These are phyloP conservation scores for Grammomys dolichurus DNA, from an alignment of 2,113 vertebrate genomes.

Conservation along the genomic window DNA sequence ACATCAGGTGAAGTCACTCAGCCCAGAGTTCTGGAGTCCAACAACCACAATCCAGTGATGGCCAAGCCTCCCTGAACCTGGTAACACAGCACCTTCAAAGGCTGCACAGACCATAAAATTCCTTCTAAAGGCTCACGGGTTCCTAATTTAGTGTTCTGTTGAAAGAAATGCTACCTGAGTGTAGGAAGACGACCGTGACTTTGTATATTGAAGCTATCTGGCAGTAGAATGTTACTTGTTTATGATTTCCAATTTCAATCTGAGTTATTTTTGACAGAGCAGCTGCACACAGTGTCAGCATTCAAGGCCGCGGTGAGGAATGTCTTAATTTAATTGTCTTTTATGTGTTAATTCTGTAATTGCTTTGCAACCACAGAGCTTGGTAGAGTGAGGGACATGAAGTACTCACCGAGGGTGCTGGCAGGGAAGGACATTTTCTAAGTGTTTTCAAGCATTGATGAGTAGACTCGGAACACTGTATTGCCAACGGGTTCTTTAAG, in stretches of 20 bases:
- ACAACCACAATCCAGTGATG: neutral
- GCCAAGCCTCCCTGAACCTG: neutral
- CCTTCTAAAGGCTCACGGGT: neutral
- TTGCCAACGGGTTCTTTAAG: slow-evolving; percentile 69
- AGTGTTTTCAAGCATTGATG: slow-evolving; percentile 53
- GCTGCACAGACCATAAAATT: neutral
- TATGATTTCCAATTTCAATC: slow-evolving; percentile 18
- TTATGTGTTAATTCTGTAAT: slow-evolving; percentile 72
- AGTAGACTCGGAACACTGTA: neutral
- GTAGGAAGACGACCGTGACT: neutral
- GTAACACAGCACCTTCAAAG: neutral
- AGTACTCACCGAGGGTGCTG: slow-evolving; percentile 35
- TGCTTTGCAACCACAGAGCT: slow-evolving; percentile 53
- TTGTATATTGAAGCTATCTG: neutral
- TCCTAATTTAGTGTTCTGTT: neutral
- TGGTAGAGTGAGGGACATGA: neutral
- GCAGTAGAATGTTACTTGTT: neutral
- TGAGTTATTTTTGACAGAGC: slow-evolving; percentile 63
- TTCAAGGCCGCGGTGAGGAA: neutral
- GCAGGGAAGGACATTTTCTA: slow-evolving; percentile 48
- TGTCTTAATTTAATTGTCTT: slow-evolving; percentile 67
- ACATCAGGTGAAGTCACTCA: neutral
- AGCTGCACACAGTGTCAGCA: neutral
- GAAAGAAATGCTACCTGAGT: neutral
- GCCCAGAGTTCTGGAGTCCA: neutral